These are phyloP conservation scores for Acanthoscelides obtectus DNA, from an alignment of 2,888 invertebrate species.

Conservation along the genomic window DNA sequence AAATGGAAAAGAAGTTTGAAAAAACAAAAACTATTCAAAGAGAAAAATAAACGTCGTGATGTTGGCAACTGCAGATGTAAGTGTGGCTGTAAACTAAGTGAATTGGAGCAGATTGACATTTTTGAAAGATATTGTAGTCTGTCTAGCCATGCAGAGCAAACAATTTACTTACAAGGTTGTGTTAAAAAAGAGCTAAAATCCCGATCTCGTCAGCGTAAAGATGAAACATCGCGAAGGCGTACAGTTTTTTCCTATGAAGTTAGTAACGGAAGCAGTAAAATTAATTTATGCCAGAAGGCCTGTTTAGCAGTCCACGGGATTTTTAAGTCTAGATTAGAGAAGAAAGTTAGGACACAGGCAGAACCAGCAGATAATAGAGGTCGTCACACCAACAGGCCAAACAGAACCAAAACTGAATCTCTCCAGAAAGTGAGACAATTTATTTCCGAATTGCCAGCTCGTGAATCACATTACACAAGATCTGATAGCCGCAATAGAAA, in stretches of 20 bases:
- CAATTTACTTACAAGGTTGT: conserved; percentile 5
- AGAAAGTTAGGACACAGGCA: neutral
- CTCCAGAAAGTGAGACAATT: neutral
- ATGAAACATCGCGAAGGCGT: conserved; percentile 1
- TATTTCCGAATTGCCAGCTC: conserved; percentile 3
- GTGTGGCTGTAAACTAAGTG: neutral
- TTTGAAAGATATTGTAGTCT: conserved; percentile 2
- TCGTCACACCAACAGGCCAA: neutral
- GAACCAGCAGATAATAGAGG: conserved; percentile 4
- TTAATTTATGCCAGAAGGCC: neutral
- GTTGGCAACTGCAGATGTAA: conserved; percentile 2
- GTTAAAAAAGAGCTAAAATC: neutral
- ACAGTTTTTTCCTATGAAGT: neutral
- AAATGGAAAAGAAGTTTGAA: too few relatives aligned
- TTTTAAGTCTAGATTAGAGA: neutral
- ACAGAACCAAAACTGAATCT: neutral
- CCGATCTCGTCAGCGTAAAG: neutral
- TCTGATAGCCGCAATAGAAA: conserved; percentile 16
- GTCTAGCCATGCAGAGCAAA: conserved; percentile 4
- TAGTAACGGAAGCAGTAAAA: neutral
- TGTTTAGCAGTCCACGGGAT: conserved; percentile 1
- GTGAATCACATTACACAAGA: conserved; percentile 15
- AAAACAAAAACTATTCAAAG: too few relatives aligned
- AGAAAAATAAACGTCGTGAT: conserved; percentile 5
- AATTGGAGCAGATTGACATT: conserved; percentile 1